These are phyloP conservation scores for Philopotamus ludificatus DNA, from an alignment of 1,140 invertebrate genomes.

Conservation along the genomic window DNA sequence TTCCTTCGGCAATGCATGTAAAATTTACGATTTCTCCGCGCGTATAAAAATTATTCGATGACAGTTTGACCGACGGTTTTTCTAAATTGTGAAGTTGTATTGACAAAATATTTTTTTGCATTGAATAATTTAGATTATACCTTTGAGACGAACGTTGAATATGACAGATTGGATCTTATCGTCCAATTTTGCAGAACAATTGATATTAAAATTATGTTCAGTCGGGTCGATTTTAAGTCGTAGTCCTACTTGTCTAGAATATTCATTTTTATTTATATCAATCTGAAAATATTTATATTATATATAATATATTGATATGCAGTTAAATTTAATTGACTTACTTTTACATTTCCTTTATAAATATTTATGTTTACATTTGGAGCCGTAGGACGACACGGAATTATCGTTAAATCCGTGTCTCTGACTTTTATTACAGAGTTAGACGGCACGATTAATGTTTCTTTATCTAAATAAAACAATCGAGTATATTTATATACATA, in stretches of 20 bases:
- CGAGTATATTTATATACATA: not conserved
- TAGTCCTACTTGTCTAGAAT: not conserved
- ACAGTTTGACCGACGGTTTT: not conserved
- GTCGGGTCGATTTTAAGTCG: not conserved
- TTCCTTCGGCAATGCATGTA: not conserved
- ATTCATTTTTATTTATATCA: no score
- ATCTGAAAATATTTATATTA: not conserved
- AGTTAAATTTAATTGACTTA: not conserved
- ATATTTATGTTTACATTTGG: not conserved
- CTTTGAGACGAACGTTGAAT: not conserved
- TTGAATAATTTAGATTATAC: not conserved
- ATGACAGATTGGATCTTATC: not conserved
- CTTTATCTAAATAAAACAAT: not conserved
- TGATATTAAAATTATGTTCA: not conserved
- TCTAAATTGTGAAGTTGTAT: not conserved
- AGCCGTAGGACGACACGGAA: not conserved
- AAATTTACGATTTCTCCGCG: not conserved
- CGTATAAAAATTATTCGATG: not conserved
- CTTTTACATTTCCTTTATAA: not conserved
- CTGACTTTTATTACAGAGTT: not conserved
- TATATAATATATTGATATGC: not conserved
- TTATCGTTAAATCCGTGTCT: not conserved
- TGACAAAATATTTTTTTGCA: not conserved
- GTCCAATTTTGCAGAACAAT: not conserved
- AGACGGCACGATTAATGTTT: not conserved